Conservation (phyloP, 2,797 vertebrate species). For the Perdix hodgsoniae region DNA sequence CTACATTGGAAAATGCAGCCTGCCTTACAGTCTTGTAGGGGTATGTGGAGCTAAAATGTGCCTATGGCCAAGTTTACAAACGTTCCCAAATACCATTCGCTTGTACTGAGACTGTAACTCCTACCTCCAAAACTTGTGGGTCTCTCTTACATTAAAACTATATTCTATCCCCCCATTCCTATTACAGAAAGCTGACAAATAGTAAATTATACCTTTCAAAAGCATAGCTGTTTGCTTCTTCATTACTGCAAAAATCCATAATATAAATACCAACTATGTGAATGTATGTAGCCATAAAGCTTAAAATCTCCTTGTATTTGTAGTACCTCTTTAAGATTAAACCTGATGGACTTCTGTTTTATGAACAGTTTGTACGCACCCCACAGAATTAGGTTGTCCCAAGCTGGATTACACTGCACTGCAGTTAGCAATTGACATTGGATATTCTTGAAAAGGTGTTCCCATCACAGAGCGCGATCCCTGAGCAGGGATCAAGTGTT, state of each 20-base stretch:
- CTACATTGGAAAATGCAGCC: not conserved
- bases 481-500: not conserved
- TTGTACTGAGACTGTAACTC: not conserved
- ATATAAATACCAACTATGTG: not conserved
- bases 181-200: not conserved
- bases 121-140: not conserved
- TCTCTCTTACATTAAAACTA: not conserved
- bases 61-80: not conserved
- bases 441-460: not conserved
- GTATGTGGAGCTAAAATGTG: not conserved
- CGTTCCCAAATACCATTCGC: not conserved
- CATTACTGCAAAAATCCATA: not conserved
- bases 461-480: not conserved
- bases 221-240: not conserved
- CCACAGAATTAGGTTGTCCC: not conserved
- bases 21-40: not conserved
- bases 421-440: not conserved
- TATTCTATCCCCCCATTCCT: not conserved
- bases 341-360: not conserved
- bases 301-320: not conserved
- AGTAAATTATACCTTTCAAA: not conserved
- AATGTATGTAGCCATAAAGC: not conserved
- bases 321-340: not conserved
- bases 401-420: not conserved
- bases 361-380: accelerated